Evolutionary conservation across 2,113 vertebrate genomes (phyloP), one percentile per base, ranked within the genome.

Genomic region (Oceanites oceanicus): DNA sequence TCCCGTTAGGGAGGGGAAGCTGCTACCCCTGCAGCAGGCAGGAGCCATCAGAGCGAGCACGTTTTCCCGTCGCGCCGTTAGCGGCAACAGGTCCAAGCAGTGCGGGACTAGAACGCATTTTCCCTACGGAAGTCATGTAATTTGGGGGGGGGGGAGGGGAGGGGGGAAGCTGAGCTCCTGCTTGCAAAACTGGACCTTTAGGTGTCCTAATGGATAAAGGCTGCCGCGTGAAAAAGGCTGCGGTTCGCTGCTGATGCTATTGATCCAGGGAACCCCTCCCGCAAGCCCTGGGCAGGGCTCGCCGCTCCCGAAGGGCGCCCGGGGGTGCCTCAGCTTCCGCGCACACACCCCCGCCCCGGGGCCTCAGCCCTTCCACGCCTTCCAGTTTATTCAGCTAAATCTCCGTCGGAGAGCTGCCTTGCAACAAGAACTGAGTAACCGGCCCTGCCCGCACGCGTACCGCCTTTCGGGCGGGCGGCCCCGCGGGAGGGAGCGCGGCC

Each of bases 21-120:
- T 15, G 19, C 44, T 13, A 2, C 1, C 27, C 42, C 63, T 50
- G 49, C 49, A 9, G 70, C 81, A 6, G 18, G 18, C 34, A 25
- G 70, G 38, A 40, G 42, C 30, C 12, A 10, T 6, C 34, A 5
- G 45, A 34, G 40, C 11, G 4, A 34, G 49, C 16, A 5, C 42
- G 5, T 34, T 40, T 61, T 47, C 25, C 56, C 44, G 11, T 13
- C 65, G 21, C 65, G 3, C 25, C 17, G 16, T 29, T 20, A 66
- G 80, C 26, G 50, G 89, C 95, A 96, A 94, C 94, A 96, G 91
- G 93, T 96, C 73, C 73, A 0, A 50, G 56, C 52, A 22, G 25
- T 0, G 71, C 21, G 32, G 25, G 40, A 17, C 55, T 13, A 11
- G 47, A 15, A 61, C 5, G 66, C 52, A 47, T 36, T 71, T 77